Evolutionary conservation across 2,888 invertebrate species (phyloP), one percentile per base, ranked within the genome.

Genomic region (Epistrophella euchroma): DNA sequence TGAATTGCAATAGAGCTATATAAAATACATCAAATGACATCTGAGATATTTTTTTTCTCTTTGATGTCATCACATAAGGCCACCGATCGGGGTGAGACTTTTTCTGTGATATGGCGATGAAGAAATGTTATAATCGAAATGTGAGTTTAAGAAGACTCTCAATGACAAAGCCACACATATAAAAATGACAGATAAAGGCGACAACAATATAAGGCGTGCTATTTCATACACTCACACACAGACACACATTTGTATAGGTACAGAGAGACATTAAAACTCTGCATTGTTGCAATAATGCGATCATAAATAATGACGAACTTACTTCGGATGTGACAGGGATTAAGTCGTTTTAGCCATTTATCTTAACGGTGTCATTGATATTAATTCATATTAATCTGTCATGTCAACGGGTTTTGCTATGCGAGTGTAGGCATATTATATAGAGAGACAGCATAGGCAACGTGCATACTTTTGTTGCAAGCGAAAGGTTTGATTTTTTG

Each of bases 311-410:
- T 84, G 84, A 80, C 84, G 75, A 84, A 84, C 84, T 84, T 71
- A 79, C 75, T 79, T 84, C 84, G 74, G 32, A 58, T 84, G 75
- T 84, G 80, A 84, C 84, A 80, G 84, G 84, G 75, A 84, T 84
- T 84, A 80, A 84, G 84, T 80, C 80, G 79, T 84, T 84, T 84
- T 76, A 71, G 71, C 80, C 75, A 84, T 84, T 80, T 80, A 84
- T 84, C 84, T 84, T 84, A 84, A 80, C 71, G 75, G 62, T 75
- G 84, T 76, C 84, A 84, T 79, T 80, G 84, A 75, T 84, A 84
- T 84, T 84, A 80, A 84, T 80, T 84, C 84, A 60, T 84, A 80
- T 84, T 80, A 84, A 84, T 84, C 84, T 84, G 72, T 84, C 84
- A 84, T 80, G 80, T 84, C 84, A 84, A 75, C 80, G 75, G 56